A percentile compares a stretch with the other conserved stretches of the same genome.
These are phyloP conservation scores for Allolobophora icterica DNA, from an alignment of 2,888 invertebrate genomes.

Conservation along the genomic window DNA sequence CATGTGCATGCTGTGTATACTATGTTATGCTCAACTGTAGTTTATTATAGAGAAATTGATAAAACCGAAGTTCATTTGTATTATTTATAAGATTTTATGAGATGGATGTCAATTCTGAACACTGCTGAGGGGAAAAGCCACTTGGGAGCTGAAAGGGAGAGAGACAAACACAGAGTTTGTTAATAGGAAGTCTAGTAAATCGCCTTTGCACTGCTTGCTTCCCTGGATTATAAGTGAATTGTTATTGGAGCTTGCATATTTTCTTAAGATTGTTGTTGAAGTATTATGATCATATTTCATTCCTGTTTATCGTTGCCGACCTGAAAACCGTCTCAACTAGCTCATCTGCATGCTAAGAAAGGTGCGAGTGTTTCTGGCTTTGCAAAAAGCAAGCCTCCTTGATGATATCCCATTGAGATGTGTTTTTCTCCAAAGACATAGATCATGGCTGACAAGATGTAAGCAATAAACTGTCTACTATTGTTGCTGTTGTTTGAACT, in stretches of 20 bases:
- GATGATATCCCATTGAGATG: not conserved
- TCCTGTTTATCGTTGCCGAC: slow-evolving; percentile 1
- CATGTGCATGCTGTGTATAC: too few relatives aligned
- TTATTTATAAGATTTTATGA: too few relatives aligned
- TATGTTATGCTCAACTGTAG: not conserved
- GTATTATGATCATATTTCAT: not conserved
- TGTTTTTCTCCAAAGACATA: not conserved
- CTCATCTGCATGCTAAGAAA: not conserved
- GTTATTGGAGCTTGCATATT: not conserved
- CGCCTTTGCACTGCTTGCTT: not conserved
- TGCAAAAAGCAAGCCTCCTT: not conserved
- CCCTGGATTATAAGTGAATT: not conserved
- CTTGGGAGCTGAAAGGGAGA: not conserved
- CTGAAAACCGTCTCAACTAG: not conserved
- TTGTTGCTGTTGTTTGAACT: not conserved
- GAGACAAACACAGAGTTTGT: not conserved
- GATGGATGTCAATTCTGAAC: not conserved
- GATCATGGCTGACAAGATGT: slow-evolving; percentile 2
- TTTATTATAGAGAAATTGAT: not conserved
- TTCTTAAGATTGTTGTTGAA: not conserved
- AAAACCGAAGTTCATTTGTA: too few relatives aligned
- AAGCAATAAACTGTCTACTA: not conserved
- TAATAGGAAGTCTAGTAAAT: not conserved
- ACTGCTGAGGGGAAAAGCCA: not conserved
- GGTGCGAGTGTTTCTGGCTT: not conserved